A percentile compares a stretch with the other conserved stretches of the same genome.
Conservation (phyloP, 1,140 invertebrate species). For the Thaumetopoea pityocampa region DNA sequence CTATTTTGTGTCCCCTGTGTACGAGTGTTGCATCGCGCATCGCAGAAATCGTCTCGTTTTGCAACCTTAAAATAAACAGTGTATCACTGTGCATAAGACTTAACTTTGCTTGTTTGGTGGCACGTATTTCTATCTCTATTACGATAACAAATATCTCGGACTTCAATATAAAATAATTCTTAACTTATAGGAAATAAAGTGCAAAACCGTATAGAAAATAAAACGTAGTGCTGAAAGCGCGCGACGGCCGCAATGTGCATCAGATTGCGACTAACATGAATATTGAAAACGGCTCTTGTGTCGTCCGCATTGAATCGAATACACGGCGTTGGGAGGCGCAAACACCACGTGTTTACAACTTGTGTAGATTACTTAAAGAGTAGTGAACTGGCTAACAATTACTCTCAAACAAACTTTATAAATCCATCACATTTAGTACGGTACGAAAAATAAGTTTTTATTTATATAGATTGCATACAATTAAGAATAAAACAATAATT, state of each 20-base stretch:
- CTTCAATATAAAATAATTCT: conserved; percentile 37
- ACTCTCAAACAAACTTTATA: conserved; percentile 50
- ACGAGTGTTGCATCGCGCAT: conserved; percentile 25
- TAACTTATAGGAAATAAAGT: conserved; percentile 41
- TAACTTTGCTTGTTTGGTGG: conserved; percentile 2
- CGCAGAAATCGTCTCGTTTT: too few species aligned
- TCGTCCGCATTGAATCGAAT: conserved; percentile 48
- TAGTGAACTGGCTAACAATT: conserved; percentile 39
- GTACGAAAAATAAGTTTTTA: conserved; percentile 5
- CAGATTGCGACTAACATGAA: conserved; percentile 50
- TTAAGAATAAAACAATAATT: too few species aligned
- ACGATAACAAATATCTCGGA: conserved; percentile 24
- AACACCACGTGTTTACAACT: conserved; percentile 65
- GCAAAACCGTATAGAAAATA: conserved; percentile 42
- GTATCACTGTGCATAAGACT: background rate
- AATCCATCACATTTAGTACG: conserved; percentile 5
- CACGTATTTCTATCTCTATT: conserved; percentile 36
- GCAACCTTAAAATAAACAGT: conserved; percentile 2
- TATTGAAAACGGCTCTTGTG: conserved; percentile 69
- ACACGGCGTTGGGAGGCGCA: conserved; percentile 29
- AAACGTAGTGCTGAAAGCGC: conserved; percentile 11
- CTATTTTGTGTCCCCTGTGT: conserved; percentile 40
- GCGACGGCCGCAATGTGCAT: conserved; percentile 52
- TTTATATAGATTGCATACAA: too few species aligned
- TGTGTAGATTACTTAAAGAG: conserved; percentile 54